These are phyloP conservation scores for Agrochola lychnidis DNA, from an alignment of 2,888 invertebrate genomes.

Conservation along the genomic window DNA sequence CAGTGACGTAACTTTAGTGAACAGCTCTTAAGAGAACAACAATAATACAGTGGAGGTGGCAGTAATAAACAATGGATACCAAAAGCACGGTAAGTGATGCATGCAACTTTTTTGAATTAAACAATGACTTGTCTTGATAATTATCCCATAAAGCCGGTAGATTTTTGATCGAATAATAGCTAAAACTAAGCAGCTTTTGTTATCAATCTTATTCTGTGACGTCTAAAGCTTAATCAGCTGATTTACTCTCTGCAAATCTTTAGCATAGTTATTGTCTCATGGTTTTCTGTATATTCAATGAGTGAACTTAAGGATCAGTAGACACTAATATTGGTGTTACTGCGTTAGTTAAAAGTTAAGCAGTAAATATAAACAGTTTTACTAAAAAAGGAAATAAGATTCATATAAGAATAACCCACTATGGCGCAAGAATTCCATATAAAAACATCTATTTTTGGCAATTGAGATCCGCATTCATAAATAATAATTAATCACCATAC, in stretches of 20 bases:
- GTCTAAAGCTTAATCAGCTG: slow-evolving; percentile 35
- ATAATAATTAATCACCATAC: slow-evolving; percentile 4
- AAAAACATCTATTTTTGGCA: slow-evolving; percentile 31
- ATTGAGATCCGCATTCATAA: slow-evolving; percentile 45
- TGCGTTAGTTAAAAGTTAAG: slow-evolving; percentile 3
- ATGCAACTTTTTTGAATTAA: slow-evolving; percentile 65
- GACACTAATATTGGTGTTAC: slow-evolving; percentile 3
- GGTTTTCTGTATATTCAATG: not conserved
- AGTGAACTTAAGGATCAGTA: not conserved
- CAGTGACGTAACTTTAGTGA: slow-evolving; percentile 88
- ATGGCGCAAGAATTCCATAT: slow-evolving; percentile 21
- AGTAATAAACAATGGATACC: slow-evolving; percentile 85
- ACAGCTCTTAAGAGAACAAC: slow-evolving; percentile 73
- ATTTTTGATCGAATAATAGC: slow-evolving; percentile 16
- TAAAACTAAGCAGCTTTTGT: slow-evolving; percentile 8
- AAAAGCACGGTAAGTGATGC: slow-evolving; percentile 86
- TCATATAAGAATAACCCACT: slow-evolving; percentile 26
- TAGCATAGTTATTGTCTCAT: not conserved
- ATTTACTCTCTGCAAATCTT: slow-evolving; percentile 6
- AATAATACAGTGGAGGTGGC: slow-evolving; percentile 77
- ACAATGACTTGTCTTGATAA: slow-evolving; percentile 58
- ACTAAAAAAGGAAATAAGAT: slow-evolving; percentile 21
- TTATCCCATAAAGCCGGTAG: slow-evolving; percentile 44
- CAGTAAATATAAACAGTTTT: slow-evolving; percentile 27
- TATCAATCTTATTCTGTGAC: slow-evolving; percentile 13